Conservation (phyloP, 2,888 invertebrate genomes). For the Chirona hameri region DNA sequence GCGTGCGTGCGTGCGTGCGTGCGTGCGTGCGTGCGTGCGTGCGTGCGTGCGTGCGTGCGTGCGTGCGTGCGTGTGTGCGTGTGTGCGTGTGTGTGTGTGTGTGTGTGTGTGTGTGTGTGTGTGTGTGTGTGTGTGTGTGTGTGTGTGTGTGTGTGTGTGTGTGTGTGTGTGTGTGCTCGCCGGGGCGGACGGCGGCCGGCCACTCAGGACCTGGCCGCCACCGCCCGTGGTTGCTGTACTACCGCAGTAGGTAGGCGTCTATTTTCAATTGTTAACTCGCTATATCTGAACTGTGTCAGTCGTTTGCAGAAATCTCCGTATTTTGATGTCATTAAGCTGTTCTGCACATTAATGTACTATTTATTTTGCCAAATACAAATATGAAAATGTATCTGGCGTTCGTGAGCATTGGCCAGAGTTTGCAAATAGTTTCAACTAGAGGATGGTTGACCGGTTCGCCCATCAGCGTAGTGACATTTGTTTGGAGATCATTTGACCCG, state of each 20-base stretch:
- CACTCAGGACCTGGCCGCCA: background rate
- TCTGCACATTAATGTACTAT: constrained; percentile 12
- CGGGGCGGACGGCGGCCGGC: background rate
- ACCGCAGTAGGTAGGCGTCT: background rate
- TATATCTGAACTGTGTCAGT: background rate
- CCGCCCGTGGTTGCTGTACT: background rate
- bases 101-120: too few relatives aligned
- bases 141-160: too few relatives aligned
- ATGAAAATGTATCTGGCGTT: too few relatives aligned
- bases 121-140: too few relatives aligned
- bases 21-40: too few relatives aligned
- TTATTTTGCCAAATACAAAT: constrained; percentile 25
- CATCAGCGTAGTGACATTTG: too few relatives aligned
- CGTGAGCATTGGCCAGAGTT: too few relatives aligned
- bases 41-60: too few relatives aligned
- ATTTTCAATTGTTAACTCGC: constrained; percentile 23
- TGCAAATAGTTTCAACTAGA: too few relatives aligned
- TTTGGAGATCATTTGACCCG: too few relatives aligned
- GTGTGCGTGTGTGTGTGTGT: too few relatives aligned
- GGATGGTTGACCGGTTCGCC: too few relatives aligned
- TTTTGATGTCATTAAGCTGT: constrained; percentile 10
- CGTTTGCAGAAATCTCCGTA: constrained; percentile 5
- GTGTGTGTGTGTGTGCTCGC: background rate
- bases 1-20: background rate
- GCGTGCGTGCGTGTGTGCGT: background rate